phyloP scores from a whole-genome alignment of 2,113 vertebrate genomes.

The Casuarius casuarius region DNA sequence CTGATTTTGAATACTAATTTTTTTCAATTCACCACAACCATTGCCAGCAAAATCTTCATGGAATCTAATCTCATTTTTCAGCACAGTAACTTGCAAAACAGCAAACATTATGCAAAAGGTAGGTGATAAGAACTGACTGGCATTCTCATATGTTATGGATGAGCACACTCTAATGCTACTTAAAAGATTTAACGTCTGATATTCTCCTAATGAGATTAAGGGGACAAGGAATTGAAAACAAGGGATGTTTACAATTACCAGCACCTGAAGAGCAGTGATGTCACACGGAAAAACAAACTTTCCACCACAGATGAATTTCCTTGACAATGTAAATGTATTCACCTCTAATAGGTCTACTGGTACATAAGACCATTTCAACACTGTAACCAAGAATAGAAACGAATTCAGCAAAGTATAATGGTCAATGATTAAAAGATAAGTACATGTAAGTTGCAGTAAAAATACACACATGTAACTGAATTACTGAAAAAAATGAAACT shows the following conservation, averaged over 20 bases:
- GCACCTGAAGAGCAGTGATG: constrained; percentile 64
- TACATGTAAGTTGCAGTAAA: not conserved
- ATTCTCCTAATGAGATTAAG: constrained; percentile 86
- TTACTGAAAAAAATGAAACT: not conserved
- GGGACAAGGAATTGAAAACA: constrained; percentile 74
- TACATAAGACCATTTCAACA: not conserved
- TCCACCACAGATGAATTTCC: constrained; percentile 14
- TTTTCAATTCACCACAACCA: not conserved
- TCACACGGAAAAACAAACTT: constrained; percentile 49
- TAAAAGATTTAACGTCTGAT: constrained; percentile 86
- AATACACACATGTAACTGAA: not conserved
- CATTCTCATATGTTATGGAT: constrained; percentile 77
- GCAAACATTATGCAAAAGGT: not conserved
- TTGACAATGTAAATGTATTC: not conserved
- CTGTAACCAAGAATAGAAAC: not conserved
- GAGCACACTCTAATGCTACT: constrained; percentile 79
- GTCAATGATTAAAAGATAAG: constrained; percentile 35
- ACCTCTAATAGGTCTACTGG: not conserved
- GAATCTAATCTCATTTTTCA: constrained; percentile 21
- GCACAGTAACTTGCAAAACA: not conserved
- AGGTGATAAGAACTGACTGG: constrained; percentile 69
- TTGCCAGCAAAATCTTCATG: not conserved
- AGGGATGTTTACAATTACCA: constrained; percentile 70
- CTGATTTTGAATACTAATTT: constrained; percentile 7
- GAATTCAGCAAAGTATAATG: not conserved